Evolutionary conservation across 1,140 invertebrate species (phyloP), one percentile per base, ranked within the genome.

Genomic region (Drosophila nebulosa): DNA sequence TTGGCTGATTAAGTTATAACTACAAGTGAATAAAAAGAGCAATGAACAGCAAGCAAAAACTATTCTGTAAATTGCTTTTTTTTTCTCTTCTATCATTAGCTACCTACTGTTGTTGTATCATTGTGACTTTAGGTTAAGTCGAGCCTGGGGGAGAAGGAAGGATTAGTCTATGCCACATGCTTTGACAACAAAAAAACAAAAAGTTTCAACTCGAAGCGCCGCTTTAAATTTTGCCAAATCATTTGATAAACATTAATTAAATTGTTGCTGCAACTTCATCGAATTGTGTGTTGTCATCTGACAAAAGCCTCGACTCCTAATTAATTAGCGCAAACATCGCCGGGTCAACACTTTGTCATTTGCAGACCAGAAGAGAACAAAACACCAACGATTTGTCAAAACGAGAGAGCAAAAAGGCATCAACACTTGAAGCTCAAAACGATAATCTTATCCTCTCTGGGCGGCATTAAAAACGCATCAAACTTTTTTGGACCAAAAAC

Each of bases 401-500:
- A 35, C 6, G 22, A 14, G 16, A 27, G 10, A 22, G 16, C 61
- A 32, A 14, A 26, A 55, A 51, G 22, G 46, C 69, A 60, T 60
- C 61, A 36, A 36, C 68, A 72, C 70, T 74, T 65, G 46, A 72
- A 36, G 69, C 35, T 55, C 9, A 57, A 65, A 16, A 57, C 51
- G 36, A 39, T 74, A 70, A 81, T 81, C 74, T 71, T 70, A 86
- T 81, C 73, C 74, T 78, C 74, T 78, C 74, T 22, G 32, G 24
- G 66, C 21, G 56, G 78, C 78, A 85, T 86, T 86, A 86, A 86
- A 86, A 86, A 79, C 78, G 73, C 83, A 88, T 88, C 83, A 88
- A 74, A 83, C 61, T 58, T 63, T 85, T 84, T 62, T 30, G 7
- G 27, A 9, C 46, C 64, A 50, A n/a, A 30, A 52, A n/a, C 30